Base-by-base conservation (phyloP, 2,888 invertebrate genomes). In the Caenorhabditis zanzibari region DNA sequence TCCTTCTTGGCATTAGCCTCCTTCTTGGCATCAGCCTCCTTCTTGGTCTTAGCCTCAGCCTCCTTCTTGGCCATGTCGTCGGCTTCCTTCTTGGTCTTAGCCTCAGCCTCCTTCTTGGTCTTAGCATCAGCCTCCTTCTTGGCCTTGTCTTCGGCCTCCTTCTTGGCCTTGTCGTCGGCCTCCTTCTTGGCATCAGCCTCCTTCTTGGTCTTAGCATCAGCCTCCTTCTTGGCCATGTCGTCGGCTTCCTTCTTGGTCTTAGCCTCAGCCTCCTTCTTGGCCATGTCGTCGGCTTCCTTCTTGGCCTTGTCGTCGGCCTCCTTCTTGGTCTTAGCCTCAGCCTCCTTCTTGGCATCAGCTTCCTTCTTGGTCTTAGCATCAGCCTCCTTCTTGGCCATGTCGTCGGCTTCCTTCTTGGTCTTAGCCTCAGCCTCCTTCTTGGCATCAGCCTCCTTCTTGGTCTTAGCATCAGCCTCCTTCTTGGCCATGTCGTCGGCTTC, bases 201-300 rank as follows among this genome's bases (percentile, higher is more conserved):
- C 59, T 75, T 75, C 69, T 64, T 71, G 59, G 35, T 26, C n/a
- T 68, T 58, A 1, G 7, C 63, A 2, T 41, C 79, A 47, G 61
- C 26, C 19, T 52, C 58, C 47, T 74, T 71, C 77, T 84, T 59
- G 38, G 56, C 52, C 28, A 71, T 68, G 10, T 28, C 47, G 3
- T 72, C 80, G 14, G 58, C 76, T 24, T 58, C 58, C 66, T 75
- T 81, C 59, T 81, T 81, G 26, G 22, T 44, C 52, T 76, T 77
- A 3, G 74, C 63, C 12, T 59, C 82, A 56, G 64, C 49, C 28
- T 72, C 56, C 22, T 61, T 64, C 71, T 83, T 82, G 19, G 56
- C 38, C 24, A 58, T 49, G 47, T 14, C 32, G 24, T 58, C 81
- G 14, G 58, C 38, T 12, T 58, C 74, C 59, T 56, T 58, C 66